These are phyloP conservation scores for Cosmorhoe ocellata DNA, from an alignment of 2,888 invertebrate species.

Conservation along the genomic window DNA sequence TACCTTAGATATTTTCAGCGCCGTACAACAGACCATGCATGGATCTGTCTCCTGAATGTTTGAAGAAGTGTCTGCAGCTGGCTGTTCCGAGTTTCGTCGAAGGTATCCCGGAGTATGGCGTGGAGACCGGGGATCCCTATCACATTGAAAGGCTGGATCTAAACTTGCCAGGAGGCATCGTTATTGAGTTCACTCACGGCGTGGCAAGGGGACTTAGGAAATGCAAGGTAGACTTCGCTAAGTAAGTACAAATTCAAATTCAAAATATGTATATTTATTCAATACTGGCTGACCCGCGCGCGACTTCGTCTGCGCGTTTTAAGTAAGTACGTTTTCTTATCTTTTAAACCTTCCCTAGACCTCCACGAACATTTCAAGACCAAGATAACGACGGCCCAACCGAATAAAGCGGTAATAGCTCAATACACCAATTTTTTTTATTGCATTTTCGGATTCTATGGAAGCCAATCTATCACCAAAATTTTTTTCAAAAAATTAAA, in stretches of 20 bases:
- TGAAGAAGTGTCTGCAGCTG: conserved; percentile 45
- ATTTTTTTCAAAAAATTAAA: too few species aligned
- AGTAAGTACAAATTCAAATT: conserved; percentile 37
- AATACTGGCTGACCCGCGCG: too few species aligned
- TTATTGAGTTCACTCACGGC: conserved; percentile 47
- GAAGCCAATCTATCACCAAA: too few species aligned
- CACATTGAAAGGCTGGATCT: conserved; percentile 46
- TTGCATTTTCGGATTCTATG: too few species aligned
- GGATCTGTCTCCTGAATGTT: conserved; percentile 44
- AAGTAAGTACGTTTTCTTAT: too few species aligned
- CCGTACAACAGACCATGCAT: conserved; percentile 41
- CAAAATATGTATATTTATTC: too few species aligned
- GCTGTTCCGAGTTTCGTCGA: conserved; percentile 45
- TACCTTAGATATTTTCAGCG: conserved; percentile 7
- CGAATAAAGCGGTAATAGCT: too few species aligned
- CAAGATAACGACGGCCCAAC: too few species aligned
- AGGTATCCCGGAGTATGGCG: conserved; percentile 49
- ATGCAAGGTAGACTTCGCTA: conserved; percentile 54
- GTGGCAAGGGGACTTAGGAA: conserved; percentile 48
- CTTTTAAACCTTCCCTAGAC: too few species aligned
- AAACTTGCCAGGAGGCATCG: conserved; percentile 48
- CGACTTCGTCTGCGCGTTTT: too few species aligned
- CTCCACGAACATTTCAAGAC: too few species aligned
- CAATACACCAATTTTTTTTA: too few species aligned
- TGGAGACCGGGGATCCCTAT: conserved; percentile 54